These are phyloP conservation scores for Drosophila kepulauana DNA, from an alignment of 1,140 invertebrate genomes.

Conservation along the genomic window DNA sequence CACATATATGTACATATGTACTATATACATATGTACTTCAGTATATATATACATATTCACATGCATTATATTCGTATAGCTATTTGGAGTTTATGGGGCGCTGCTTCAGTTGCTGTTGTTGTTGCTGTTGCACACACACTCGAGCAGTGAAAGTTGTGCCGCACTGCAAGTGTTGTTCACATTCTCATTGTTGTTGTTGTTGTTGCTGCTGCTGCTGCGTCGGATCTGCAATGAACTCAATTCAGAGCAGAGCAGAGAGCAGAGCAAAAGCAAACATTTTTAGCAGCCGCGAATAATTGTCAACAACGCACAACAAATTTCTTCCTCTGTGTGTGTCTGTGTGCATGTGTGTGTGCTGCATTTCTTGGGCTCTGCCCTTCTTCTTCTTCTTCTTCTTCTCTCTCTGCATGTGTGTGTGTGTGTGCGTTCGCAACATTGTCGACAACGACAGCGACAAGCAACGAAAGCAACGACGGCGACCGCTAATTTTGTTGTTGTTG, in stretches of 20 bases:
- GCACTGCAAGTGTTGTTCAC: slow-evolving; percentile 21
- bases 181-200: slow-evolving; percentile 14
- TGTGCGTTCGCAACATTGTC: slow-evolving; percentile 26
- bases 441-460: slow-evolving; percentile 33
- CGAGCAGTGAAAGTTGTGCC: slow-evolving; percentile 41
- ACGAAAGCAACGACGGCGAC: slow-evolving; percentile 1
- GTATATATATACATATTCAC: slow-evolving; percentile 7
- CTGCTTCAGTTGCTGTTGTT: neutral
- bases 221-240: slow-evolving; percentile 47
- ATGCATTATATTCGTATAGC: slow-evolving; percentile 3
- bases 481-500: slow-evolving; percentile 24
- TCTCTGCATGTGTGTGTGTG: neutral
- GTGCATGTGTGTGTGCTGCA: neutral
- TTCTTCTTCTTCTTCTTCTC: neutral
- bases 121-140: slow-evolving; percentile 19
- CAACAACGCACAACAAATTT: slow-evolving; percentile 45
- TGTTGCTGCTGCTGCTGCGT: neutral
- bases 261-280: slow-evolving; percentile 32
- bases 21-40: neutral
- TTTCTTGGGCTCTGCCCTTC: slow-evolving; percentile 13
- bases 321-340: neutral
- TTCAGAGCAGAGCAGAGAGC: slow-evolving; percentile 26
- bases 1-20: neutral
- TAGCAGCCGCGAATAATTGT: slow-evolving; percentile 34
- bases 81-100: slow-evolving; percentile 4